Base-by-base conservation (phyloP, 2,113 vertebrate species). In the Okapia johnstoni region DNA sequence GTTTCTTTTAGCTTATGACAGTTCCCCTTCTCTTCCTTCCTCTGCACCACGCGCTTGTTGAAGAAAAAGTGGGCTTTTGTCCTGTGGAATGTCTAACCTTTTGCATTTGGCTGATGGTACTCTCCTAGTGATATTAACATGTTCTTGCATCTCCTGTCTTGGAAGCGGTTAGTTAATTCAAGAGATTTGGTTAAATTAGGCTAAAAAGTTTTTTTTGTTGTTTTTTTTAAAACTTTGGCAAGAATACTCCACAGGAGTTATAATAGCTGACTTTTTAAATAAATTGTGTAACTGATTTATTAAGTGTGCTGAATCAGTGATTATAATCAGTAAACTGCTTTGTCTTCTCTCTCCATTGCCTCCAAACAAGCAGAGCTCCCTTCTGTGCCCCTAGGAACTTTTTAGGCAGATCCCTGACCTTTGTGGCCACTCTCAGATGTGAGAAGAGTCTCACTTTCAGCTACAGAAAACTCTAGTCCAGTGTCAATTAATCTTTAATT, bases 401-500 rank as follows among this genome's bases (percentile, higher is more conserved):
- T 70, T 93, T 54, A 73, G 48, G 36, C 8, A 48, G 63, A 48
- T 73, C 23, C 15, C 55, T 61, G 76, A 54, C 21, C 48, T 89
- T 73, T 40, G 46, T 30, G 3, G 3, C 36, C 25, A 50, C 8
- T 66, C 43, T 77, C n/a, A 58, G 43, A 50, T 48, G 12, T 57
- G 40, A 93, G 76, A 85, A 88, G n/a, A 70, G 13, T 61, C 84
- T 96, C 55, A 43, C 73, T 90, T 90, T 87, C 43, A 88, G 36
- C 54, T 88, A 54, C 2, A 2, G 55, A 85, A 96, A 93, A 16
- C 88, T 96, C 36, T 28, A 23, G 60, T 58, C 25, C 16, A 9
- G 5, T 76, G 83, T 81, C 85, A 80, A 94, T 93, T 91, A 94
- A 97, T 70, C 36, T 96, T 96, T 61, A 96, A 89, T 86, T 88